Conservation (phyloP, 2,888 invertebrate species). For the Nomada lathburiana region DNA sequence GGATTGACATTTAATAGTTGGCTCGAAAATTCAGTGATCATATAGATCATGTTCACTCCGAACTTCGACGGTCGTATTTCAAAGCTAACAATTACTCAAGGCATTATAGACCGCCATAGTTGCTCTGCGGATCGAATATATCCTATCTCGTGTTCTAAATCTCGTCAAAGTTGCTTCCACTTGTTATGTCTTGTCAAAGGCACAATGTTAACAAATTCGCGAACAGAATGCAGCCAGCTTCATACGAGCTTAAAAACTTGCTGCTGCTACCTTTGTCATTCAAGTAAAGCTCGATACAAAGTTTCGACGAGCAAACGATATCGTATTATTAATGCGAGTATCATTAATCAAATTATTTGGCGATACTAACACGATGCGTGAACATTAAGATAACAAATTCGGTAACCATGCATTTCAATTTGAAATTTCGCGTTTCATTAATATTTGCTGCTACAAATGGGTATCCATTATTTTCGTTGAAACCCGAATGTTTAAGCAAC, state of each 20-base stretch:
- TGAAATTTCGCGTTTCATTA: no score
- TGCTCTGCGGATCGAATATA: slow-evolving; percentile 10
- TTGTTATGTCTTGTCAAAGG: not conserved
- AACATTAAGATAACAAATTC: no score
- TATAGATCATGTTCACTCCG: not conserved
- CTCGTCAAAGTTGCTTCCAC: slow-evolving; percentile 39
- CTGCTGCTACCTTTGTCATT: no score
- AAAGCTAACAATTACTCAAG: slow-evolving; percentile 15
- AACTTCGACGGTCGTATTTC: slow-evolving; percentile 4
- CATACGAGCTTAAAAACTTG: no score
- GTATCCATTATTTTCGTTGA: not conserved
- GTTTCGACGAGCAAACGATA: no score
- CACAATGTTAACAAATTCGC: no score
- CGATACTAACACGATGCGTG: no score
- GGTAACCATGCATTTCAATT: not conserved
- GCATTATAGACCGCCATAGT: not conserved
- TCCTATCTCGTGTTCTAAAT: slow-evolving; percentile 15
- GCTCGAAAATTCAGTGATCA: not conserved
- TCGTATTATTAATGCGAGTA: no score
- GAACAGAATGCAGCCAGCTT: no score
- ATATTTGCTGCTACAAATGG: no score
- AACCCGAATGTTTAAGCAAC: not conserved
- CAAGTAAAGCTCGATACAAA: no score
- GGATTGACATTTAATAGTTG: not conserved
- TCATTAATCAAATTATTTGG: no score